Base-by-base conservation (phyloP, 1,140 invertebrate species). In the Venustaconcha ellipsiformis region DNA sequence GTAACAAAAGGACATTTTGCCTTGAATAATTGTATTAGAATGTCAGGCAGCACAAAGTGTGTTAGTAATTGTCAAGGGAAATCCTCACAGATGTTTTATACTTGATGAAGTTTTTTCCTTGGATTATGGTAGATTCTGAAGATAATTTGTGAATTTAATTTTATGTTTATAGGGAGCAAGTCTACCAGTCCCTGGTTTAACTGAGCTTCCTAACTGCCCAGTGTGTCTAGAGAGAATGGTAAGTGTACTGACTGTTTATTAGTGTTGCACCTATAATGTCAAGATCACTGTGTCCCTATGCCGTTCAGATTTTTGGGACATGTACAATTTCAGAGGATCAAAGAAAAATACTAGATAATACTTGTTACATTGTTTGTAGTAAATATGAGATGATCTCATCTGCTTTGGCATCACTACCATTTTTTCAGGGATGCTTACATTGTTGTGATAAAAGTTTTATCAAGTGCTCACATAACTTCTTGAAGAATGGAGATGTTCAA, bases 161-260 rank as follows among this genome's bases (percentile, higher is more conserved):
- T 64, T 73, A 57, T 64, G 14, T 67, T 83, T 81, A 20, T 77
- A 91, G 90, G 86, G 87, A 70, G 88, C 82, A 17, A 87, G 84
- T 74, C 70, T 90, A 59, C 89, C 89, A 66, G 80, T 90, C 18
- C 79, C 82, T 14, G 89, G 94, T 1, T 94, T 97, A 82, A 97
- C 96, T 1, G 99, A 99, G 90, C 91, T 99, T 70, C 98, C 98
- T n/a, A 98, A 95, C 6, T 99, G 99, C 91, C 96, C 98, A 13
- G 97, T 99, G 20, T 99, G 97, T 88, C 89, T 97, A 87, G 98
- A 99, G 90, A 93, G 97, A 87, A 92, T 93, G 92, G 92, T 91
- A 80, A 80, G 77, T 74, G 30, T 13, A 70, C 37, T 8, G 37
- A 48, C 0, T 20, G 18, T 14, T 66, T 48, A 18, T 62, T 11